Conservation (phyloP, 2,797 vertebrate genomes). For the Mormyrops attenuatus region DNA sequence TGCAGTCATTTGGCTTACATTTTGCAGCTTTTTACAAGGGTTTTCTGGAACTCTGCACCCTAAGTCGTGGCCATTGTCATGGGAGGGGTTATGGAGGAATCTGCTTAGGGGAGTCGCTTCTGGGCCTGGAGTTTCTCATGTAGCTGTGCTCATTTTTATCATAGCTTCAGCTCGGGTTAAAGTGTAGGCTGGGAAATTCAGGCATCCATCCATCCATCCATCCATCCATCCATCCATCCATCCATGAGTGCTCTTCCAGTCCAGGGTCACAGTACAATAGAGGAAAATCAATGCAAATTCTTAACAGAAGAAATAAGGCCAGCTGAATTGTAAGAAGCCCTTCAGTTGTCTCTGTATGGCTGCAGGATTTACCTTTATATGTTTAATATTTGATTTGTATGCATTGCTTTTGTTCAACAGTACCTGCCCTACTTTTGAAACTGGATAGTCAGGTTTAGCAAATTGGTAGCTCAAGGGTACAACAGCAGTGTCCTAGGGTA, state of each 20-base stretch:
- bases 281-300: not conserved
- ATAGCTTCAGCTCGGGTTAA: not conserved
- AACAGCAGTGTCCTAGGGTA: not conserved
- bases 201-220: not conserved
- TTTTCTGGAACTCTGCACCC: not conserved
- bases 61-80: not conserved
- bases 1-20: not conserved
- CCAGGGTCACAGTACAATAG: not conserved
- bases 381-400: not conserved
- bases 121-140: not conserved
- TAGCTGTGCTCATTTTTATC: not conserved
- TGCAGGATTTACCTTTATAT: not conserved
- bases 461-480: not conserved
- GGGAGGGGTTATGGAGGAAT: not conserved
- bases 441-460: not conserved
- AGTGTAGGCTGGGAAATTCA: not conserved
- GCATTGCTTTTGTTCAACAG: constrained; percentile 6
- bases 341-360: not conserved
- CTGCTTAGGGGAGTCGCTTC: too few relatives aligned
- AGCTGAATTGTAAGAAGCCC: not conserved
- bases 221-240: not conserved
- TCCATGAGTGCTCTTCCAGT: not conserved
- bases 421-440: not conserved
- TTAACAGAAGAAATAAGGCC: not conserved
- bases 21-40: not conserved